Evolutionary conservation across 2,888 invertebrate genomes (phyloP).

Genomic region (Diogma glabrata): DNA sequence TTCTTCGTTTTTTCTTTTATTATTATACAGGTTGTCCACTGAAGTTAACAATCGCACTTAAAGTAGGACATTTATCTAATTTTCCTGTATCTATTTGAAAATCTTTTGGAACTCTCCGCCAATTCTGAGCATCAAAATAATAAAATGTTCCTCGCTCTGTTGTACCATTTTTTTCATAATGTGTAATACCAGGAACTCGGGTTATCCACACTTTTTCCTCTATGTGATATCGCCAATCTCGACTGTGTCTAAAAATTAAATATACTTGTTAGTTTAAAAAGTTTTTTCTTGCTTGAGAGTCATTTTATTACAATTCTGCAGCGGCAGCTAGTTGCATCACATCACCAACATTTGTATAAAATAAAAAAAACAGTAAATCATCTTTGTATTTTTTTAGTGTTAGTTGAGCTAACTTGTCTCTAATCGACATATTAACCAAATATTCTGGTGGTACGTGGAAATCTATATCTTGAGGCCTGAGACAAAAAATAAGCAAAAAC

Average conservation of each 20-base stretch:
- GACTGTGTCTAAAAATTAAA: slow-evolving; percentile 62
- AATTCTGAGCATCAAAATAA: slow-evolving; percentile 97
- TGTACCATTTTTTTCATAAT: slow-evolving; percentile 87
- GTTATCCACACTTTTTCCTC: slow-evolving; percentile 99
- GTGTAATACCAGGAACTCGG: slow-evolving; percentile 88
- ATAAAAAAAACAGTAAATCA: slow-evolving; percentile 97
- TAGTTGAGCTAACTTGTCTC: slow-evolving; percentile 89
- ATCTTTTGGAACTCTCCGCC: slow-evolving; percentile 98
- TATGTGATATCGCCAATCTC: slow-evolving; percentile 99
- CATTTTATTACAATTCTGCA: slow-evolving; percentile 91
- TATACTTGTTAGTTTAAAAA: slow-evolving; percentile 15
- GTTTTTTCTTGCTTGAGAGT: too few species aligned
- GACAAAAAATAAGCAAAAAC: slow-evolving; percentile 19
- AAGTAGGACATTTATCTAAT: slow-evolving; percentile 63
- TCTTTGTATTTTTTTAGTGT: slow-evolving; percentile 96
- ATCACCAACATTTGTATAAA: slow-evolving; percentile 98
- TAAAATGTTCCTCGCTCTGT: slow-evolving; percentile 99
- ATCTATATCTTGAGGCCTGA: slow-evolving; percentile 94
- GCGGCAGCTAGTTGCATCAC: slow-evolving; percentile 96
- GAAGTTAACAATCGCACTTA: slow-evolving; percentile 37
- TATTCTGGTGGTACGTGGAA: slow-evolving; percentile 98
- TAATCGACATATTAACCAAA: slow-evolving; percentile 92
- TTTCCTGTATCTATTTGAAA: slow-evolving; percentile 98
- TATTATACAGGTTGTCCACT: slow-evolving; percentile 40
- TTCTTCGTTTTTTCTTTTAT: slow-evolving; percentile 16